These are phyloP conservation scores for Chaetoderma sp. DNA, from an alignment of 2,888 invertebrate species.

Conservation along the genomic window DNA sequence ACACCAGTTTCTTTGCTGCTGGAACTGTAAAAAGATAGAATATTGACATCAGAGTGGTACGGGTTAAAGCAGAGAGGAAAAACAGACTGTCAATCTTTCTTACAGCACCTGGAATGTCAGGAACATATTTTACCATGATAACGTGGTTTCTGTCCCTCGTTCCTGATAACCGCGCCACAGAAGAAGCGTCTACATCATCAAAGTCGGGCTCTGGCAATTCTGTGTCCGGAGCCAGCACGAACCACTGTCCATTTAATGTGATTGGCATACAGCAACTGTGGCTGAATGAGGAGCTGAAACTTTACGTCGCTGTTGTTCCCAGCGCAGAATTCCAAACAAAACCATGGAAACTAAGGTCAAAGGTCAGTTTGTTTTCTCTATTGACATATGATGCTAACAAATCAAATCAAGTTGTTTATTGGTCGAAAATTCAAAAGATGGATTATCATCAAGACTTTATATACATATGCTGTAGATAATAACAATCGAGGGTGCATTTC, in stretches of 20 bases:
- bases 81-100: neutral
- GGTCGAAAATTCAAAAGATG: no score
- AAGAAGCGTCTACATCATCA: constrained; percentile 38
- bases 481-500: no score
- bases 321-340: constrained; percentile 47
- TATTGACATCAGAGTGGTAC: no score
- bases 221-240: constrained; percentile 3
- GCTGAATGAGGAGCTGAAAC: constrained; percentile 53
- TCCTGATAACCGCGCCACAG: constrained; percentile 52
- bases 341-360: constrained; percentile 56
- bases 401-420: no score
- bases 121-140: constrained; percentile 57
- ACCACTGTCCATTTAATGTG: constrained; percentile 58
- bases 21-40: no score
- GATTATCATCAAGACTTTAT: no score
- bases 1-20: no score
- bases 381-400: neutral
- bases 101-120: constrained; percentile 53
- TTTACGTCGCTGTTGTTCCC: constrained; percentile 58
- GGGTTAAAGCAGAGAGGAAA: no score
- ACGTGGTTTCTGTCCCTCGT: constrained; percentile 63
- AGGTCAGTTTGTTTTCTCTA: no score
- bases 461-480: no score
- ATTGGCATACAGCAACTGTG: constrained; percentile 62
- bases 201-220: constrained; percentile 8